These are phyloP conservation scores for Macquaria australasica DNA, from an alignment of 2,113 vertebrate species.

Conservation along the genomic window DNA sequence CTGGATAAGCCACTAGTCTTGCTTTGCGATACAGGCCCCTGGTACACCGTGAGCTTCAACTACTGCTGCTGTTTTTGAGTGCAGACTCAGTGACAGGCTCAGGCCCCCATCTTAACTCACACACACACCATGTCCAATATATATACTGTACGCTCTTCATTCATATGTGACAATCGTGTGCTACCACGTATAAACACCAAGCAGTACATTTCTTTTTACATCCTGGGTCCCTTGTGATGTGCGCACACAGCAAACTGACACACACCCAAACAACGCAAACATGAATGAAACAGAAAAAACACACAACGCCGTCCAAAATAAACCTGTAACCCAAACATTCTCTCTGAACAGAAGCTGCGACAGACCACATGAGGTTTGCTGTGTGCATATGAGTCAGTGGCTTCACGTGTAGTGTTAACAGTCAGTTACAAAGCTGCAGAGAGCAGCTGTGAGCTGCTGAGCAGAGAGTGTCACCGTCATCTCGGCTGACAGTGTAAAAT, in stretches of 20 bases:
- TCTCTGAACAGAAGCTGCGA: background rate
- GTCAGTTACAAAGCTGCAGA: conserved; percentile 14
- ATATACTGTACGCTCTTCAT: background rate
- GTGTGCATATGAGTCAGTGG: conserved; percentile 19
- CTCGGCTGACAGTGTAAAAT: background rate
- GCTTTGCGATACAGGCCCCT: background rate
- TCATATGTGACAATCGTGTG: conserved; percentile 23
- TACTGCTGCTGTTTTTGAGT: background rate
- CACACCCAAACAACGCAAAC: conserved; percentile 49
- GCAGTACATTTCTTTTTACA: conserved; percentile 23
- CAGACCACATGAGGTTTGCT: background rate
- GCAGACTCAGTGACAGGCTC: background rate
- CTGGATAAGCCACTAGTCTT: background rate
- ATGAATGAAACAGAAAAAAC: conserved; percentile 2
- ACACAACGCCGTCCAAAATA: background rate
- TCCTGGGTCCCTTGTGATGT: conserved; percentile 27
- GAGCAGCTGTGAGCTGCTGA: background rate
- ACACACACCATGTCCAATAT: background rate
- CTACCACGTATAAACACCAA: conserved; percentile 3
- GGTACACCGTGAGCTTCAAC: background rate
- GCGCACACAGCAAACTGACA: conserved; percentile 49
- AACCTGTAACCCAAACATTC: conserved; percentile 5
- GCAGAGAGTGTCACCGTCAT: background rate
- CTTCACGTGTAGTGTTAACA: conserved; percentile 45
- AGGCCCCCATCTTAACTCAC: background rate